Base-by-base conservation (phyloP, 2,888 invertebrate species). In the Eustalomyia histrio region DNA sequence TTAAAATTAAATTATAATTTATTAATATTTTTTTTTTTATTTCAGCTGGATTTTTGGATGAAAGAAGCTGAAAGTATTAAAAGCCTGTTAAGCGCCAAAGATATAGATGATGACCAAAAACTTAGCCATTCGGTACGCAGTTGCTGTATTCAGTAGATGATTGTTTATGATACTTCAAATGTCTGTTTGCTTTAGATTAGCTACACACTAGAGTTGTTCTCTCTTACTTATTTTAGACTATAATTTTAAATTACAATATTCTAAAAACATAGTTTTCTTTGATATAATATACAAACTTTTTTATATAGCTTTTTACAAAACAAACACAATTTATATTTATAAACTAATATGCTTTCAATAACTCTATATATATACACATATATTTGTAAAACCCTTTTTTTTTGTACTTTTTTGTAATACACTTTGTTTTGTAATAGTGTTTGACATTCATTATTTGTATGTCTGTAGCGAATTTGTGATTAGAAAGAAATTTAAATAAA, bases 61-160 rank as follows among this genome's bases (percentile, higher is more conserved):
- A 92, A 92, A 80, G 92, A 92, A 86, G 93, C 93, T 0, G 93
- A 93, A 87, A 92, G 92, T 86, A 92, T 92, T 14, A 93, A 93
- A 84, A 91, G 91, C 58, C 90, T 93, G 67, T 85, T 92, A 55
- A 87, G 87, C 79, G 87, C 90, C 4, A 89, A 90, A 80, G 85
- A 89, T 12, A 84, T 89, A 67, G 88, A 88, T 52, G 89, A 89
- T 63, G 89, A 90, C 81, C 90, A 89, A 35, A 89, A 87, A 80
- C 87, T 88, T 82, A 78, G 88, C 74, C 87, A 87, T 61, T 87
- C 89, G 85, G 87, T 88, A 84, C 89, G 89, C 80, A 88, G 86
- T 84, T 89, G 89, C 85, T 85, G 85, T 80, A 88, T 89, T 83
- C 90, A 90, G 85, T 89, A 87, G 79, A 61, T 73, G 33, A 18